Evolutionary conservation across 2,113 vertebrate species (phyloP).

Genomic region (Ophthalmolycus amberensis): DNA sequence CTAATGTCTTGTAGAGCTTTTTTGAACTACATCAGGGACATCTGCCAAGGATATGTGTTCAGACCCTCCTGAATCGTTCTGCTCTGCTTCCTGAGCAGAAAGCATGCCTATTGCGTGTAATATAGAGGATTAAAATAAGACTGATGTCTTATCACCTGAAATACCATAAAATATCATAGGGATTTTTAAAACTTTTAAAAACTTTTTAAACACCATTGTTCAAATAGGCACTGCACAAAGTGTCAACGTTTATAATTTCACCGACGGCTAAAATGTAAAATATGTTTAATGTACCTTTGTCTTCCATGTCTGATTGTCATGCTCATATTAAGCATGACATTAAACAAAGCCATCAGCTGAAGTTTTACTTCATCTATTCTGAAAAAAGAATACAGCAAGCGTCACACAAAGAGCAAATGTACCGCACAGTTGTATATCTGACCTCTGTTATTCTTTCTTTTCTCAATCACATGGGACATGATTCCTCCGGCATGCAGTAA

Average conservation of each 20-base stretch:
- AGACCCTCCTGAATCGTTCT: constrained; percentile 1
- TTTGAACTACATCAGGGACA: constrained; percentile 6
- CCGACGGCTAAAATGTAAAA: not conserved
- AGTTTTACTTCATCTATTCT: not conserved
- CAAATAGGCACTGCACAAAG: not conserved
- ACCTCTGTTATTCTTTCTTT: constrained; percentile 39
- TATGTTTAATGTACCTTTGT: not conserved
- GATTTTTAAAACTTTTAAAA: not conserved
- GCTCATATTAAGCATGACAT: not conserved
- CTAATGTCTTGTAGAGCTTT: constrained; percentile 1
- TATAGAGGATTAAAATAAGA: not conserved
- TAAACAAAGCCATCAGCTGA: not conserved
- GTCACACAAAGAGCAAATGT: not conserved
- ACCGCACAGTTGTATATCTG: constrained; percentile 3
- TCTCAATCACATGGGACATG: constrained; percentile 46
- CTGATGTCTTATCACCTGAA: not conserved
- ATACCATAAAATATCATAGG: not conserved
- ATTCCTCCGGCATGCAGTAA: constrained; percentile 44
- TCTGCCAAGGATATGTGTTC: constrained; percentile 10
- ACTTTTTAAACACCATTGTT: not conserved
- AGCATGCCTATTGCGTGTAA: not conserved
- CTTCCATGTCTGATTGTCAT: not conserved
- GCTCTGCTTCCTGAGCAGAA: not conserved
- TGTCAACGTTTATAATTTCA: not conserved
- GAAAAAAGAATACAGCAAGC: not conserved